Conservation (phyloP, 2,113 vertebrate species). For the Calidris pugnax region DNA sequence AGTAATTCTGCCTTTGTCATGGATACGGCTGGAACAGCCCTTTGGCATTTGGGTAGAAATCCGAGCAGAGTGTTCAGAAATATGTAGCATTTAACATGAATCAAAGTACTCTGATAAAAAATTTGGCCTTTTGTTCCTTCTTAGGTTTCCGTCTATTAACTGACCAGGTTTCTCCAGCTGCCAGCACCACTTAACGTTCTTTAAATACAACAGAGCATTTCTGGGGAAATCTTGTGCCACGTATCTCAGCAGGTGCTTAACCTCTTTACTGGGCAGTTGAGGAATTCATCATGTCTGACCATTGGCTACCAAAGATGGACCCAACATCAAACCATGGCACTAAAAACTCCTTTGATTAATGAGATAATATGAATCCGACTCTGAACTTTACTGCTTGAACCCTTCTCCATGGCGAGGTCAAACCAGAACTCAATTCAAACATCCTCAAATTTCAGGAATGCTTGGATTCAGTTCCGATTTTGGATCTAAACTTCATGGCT, state of each 20-base stretch:
- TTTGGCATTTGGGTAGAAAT: slow-evolving; percentile 44
- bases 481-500: slow-evolving; percentile 32
- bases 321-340: neutral
- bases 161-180: slow-evolving; percentile 53
- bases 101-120: slow-evolving; percentile 21
- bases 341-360: neutral
- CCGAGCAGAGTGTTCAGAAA: slow-evolving; percentile 22
- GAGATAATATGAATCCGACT: neutral
- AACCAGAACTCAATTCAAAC: neutral
- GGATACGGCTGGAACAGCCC: neutral
- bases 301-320: neutral
- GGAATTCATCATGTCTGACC: neutral
- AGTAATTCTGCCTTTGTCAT: slow-evolving; percentile 44
- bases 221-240: neutral
- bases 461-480: neutral
- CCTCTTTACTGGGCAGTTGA: neutral
- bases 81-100: slow-evolving; percentile 36
- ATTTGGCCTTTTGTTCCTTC: neutral
- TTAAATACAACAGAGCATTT: neutral
- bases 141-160: slow-evolving; percentile 40
- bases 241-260: neutral
- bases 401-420: neutral
- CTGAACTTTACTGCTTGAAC: neutral
- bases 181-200: neutral
- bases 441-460: slow-evolving; percentile 30